Base-by-base conservation (phyloP, 2,113 vertebrate species). In the Trogon surrucura region DNA sequence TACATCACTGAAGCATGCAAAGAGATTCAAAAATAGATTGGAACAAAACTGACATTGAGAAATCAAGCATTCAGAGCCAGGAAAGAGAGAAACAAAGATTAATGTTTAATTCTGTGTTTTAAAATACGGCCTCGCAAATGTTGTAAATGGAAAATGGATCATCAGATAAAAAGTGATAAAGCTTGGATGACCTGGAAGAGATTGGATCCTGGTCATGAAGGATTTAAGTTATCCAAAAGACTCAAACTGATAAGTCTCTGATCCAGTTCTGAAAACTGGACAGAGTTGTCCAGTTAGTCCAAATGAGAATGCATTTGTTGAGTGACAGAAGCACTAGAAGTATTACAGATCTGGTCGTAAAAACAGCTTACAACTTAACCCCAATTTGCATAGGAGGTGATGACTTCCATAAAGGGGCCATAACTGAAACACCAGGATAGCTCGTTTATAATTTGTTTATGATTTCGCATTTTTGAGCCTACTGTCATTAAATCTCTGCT, bases 1-100 rank as follows among this genome's bases (percentile, higher is more conserved):
- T 93, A 73, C 54, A 89, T 94, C 87, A 96, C 13, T 0, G 2
- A 94, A 91, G 44, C 47, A 85, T 65, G 62, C 48, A 91, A 82
- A 72, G 26, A 83, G 50, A 75, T 85, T 94, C 30, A 96, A 87
- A 95, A 96, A 92, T 73, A 94, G 70, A 67, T 34, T 95, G 89
- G 85, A 91, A 91, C 38, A 66, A 79, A 89, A 85, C 25, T 61
- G 58, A 85, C 5, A 20, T 82, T 91, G 91, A 89, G 84, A 93
- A 95, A 93, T 58, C 62, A 73, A 65, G 58, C 7, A 32, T 61
- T 70, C 36, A 19, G 58, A 18, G 84, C 57, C 93, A 94, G 53
- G 30, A 92, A 86, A 93, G 13, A 36, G 15, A 84, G 48, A 56
- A 79, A 88, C 12, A 1, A 88, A 58, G n/a, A 36, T 27, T 25